phyloP scores from a whole-genome alignment of 2,888 invertebrate species.

The Carcina quercana region DNA sequence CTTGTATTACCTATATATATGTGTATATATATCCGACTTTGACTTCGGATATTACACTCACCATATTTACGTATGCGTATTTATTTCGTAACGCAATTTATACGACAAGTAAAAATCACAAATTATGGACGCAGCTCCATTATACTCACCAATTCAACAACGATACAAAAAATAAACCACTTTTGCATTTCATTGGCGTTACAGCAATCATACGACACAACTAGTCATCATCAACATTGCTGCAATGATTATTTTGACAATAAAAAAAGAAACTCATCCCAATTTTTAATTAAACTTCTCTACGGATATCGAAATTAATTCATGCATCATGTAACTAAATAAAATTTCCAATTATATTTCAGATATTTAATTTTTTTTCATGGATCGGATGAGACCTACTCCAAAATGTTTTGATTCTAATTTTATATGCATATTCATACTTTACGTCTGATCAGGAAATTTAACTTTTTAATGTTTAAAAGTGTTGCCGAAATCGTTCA shows the following conservation, averaged over 20 bases:
- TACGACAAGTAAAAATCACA: too few species aligned
- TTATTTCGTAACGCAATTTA: too few species aligned
- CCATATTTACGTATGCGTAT: too few species aligned
- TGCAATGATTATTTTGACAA: slow-evolving; percentile 33
- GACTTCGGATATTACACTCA: too few species aligned
- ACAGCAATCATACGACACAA: slow-evolving; percentile 26
- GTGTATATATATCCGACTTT: too few species aligned
- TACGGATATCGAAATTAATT: slow-evolving; percentile 26
- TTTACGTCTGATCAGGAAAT: too few species aligned
- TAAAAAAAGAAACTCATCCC: slow-evolving; percentile 27
- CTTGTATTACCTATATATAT: too few species aligned
- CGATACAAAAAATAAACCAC: slow-evolving; percentile 33
- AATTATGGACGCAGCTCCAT: background rate
- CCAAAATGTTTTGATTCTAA: too few species aligned
- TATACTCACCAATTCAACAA: slow-evolving; percentile 37
- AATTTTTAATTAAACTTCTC: slow-evolving; percentile 42
- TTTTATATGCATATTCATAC: too few species aligned
- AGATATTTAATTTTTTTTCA: background rate
- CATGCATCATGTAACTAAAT: slow-evolving; percentile 25
- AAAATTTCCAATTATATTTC: background rate
- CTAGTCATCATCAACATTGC: slow-evolving; percentile 29
- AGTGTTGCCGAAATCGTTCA: too few species aligned
- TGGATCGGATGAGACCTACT: background rate
- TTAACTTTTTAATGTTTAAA: too few species aligned
- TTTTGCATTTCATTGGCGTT: slow-evolving; percentile 46